These are phyloP conservation scores for Drosophila hawaiiensis DNA, from an alignment of 2,888 invertebrate genomes.

Conservation along the genomic window DNA sequence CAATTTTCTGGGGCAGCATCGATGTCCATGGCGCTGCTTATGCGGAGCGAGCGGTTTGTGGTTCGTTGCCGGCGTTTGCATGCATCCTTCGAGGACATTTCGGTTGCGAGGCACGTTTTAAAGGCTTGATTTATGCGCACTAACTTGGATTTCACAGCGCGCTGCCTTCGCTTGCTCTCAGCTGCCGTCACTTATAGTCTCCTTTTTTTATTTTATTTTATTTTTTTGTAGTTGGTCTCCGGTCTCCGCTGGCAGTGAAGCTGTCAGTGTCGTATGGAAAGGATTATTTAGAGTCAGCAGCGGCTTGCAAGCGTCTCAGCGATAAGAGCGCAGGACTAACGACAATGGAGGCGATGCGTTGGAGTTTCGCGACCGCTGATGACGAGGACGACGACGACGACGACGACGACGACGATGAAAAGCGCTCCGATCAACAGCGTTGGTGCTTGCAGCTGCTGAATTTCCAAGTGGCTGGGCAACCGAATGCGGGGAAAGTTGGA, in stretches of 20 bases:
- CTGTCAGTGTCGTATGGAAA: conserved; percentile 74
- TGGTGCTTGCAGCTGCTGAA: conserved; percentile 7
- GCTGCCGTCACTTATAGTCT: conserved; percentile 22
- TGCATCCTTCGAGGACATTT: conserved; percentile 79
- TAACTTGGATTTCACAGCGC: conserved; percentile 79
- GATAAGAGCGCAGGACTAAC: conserved; percentile 71
- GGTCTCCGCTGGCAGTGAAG: conserved; percentile 33
- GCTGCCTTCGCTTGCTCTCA: conserved; percentile 46
- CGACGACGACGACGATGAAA: conserved; percentile 69
- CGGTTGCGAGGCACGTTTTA: conserved; percentile 82
- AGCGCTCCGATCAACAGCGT: conserved; percentile 66
- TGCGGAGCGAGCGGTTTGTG: conserved; percentile 38
- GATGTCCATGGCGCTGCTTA: conserved; percentile 51
- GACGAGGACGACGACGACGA: conserved; percentile 40
- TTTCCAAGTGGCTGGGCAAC: background rate
- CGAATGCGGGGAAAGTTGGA: background rate
- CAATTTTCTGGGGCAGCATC: conserved; percentile 65
- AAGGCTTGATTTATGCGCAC: conserved; percentile 83
- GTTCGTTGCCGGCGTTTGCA: conserved; percentile 30
- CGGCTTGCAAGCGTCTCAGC: conserved; percentile 78
- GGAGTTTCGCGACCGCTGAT: conserved; percentile 58
- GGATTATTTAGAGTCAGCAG: conserved; percentile 82
- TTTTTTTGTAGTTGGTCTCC: conserved; percentile 29
- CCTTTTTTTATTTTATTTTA: conserved; percentile 31
- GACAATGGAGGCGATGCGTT: conserved; percentile 57